phyloP scores from a whole-genome alignment of 2,113 vertebrate genomes.

The Sturnus vulgaris region DNA sequence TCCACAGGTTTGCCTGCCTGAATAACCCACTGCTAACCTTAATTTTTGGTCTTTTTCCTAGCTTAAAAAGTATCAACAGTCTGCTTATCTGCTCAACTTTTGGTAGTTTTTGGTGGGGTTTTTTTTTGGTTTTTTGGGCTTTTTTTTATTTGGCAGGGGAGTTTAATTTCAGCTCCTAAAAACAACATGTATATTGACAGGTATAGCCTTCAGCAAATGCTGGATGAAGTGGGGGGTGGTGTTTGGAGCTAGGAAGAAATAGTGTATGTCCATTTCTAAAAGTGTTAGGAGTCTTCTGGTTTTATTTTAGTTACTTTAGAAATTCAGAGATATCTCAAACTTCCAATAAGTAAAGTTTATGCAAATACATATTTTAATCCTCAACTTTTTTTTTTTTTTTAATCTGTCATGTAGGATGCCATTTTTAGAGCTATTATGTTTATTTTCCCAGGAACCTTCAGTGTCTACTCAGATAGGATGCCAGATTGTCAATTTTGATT shows the following conservation, averaged over 20 bases:
- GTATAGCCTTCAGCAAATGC: background rate
- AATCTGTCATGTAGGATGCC: background rate
- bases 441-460: constrained; percentile 50
- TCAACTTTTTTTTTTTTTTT: background rate
- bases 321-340: background rate
- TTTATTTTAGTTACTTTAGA: background rate
- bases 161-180: background rate
- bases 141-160: rapidly evolving
- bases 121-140: background rate
- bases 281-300: background rate
- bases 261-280: background rate
- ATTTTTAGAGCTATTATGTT: constrained; percentile 36
- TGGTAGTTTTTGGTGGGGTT: background rate
- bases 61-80: background rate
- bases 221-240: background rate
- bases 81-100: background rate
- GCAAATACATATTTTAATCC: background rate
- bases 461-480: constrained; percentile 25
- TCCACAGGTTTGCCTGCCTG: background rate
- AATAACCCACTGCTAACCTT: background rate
- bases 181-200: background rate
- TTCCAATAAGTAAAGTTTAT: background rate
- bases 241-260: background rate
- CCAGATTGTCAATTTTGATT: constrained; percentile 67
- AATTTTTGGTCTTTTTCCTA: background rate